A percentile compares a stretch with the other conserved stretches of the same genome.
Conservation (phyloP, 2,888 invertebrate genomes). For the Pseudolycoriella hygida region DNA sequence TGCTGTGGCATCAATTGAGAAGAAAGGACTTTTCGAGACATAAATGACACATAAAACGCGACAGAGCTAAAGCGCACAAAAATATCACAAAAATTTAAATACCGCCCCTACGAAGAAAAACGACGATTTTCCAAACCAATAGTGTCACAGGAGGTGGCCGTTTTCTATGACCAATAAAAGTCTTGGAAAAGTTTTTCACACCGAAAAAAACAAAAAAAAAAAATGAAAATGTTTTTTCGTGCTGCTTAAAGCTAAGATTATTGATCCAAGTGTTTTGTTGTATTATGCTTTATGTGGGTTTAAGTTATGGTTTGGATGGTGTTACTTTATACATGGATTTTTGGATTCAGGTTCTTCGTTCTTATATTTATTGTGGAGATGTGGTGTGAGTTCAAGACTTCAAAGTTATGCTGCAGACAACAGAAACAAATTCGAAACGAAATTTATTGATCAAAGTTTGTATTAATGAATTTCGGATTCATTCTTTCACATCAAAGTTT, state of each 20-base stretch:
- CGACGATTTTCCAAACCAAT: constrained; percentile 6
- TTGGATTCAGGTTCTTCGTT: no score
- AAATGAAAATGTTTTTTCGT: not conserved
- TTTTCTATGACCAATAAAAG: constrained; percentile 6
- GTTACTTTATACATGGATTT: no score
- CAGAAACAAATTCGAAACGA: no score
- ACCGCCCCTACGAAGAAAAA: constrained; percentile 1
- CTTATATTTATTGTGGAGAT: no score
- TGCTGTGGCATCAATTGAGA: not conserved
- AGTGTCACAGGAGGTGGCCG: constrained; percentile 7
- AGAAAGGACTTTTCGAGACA: not conserved
- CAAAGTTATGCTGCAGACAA: no score
- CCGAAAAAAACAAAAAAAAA: not conserved
- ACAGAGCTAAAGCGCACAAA: constrained; percentile 3
- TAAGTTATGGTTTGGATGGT: no score
- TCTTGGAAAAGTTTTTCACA: constrained; percentile 1
- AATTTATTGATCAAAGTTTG: no score
- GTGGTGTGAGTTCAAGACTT: no score
- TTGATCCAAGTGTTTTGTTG: constrained; percentile 1
- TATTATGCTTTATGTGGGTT: no score
- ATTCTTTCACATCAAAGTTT: no score
- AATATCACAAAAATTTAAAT: constrained; percentile 4
- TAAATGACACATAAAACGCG: constrained; percentile 1
- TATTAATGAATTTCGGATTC: no score
- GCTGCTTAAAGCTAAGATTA: not conserved